These are phyloP conservation scores for Lasius platythorax DNA, from an alignment of 2,888 invertebrate species.

Conservation along the genomic window DNA sequence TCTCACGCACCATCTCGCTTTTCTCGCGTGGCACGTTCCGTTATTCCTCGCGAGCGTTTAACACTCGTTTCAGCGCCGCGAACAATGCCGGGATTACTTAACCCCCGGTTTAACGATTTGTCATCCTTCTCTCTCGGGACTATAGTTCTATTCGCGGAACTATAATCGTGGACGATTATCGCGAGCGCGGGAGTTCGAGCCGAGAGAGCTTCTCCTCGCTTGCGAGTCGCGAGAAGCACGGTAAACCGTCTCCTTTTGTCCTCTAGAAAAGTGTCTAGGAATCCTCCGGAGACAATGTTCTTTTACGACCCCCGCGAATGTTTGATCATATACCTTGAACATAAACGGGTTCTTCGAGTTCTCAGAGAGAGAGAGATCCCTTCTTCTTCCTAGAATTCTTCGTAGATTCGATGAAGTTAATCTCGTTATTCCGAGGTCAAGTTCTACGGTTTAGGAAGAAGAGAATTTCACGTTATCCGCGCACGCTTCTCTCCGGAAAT, in stretches of 20 bases:
- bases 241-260: not conserved
- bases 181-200: not conserved
- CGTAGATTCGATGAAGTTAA: not conserved
- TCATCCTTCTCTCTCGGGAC: not conserved
- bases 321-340: not conserved
- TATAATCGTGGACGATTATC: not conserved
- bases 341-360: not conserved
- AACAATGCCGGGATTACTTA: conserved; percentile 42
- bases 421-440: not conserved
- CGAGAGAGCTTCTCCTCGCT: not conserved
- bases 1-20: conserved; percentile 35
- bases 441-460: not conserved
- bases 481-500: not conserved
- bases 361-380: not conserved
- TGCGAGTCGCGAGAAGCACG: not conserved
- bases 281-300: not conserved
- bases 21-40: conserved; percentile 10
- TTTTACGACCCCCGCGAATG: not conserved
- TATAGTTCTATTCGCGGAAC: not conserved
- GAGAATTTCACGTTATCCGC: not conserved
- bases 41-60: conserved; percentile 7
- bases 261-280: not conserved
- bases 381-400: not conserved
- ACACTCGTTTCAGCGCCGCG: not conserved
- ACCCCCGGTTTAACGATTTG: conserved; percentile 16